phyloP scores from a whole-genome alignment of 2,888 invertebrate species.

The Clusia tigrina region DNA sequence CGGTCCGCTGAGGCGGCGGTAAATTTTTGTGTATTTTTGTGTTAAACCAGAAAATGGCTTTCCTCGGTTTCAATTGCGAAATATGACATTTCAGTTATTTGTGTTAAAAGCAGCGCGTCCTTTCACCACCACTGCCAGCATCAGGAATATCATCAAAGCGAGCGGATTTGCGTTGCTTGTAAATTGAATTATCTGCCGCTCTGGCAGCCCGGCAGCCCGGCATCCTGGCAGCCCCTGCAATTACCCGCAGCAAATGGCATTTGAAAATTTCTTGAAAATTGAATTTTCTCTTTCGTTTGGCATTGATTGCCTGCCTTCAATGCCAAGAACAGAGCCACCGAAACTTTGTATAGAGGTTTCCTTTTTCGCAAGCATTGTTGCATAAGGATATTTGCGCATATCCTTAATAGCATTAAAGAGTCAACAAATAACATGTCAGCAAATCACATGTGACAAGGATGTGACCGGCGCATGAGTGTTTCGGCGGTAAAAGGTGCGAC shows the following conservation, averaged over 20 bases:
- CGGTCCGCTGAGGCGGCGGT: slow-evolving; percentile 33
- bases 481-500: slow-evolving; percentile 16
- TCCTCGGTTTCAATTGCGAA: slow-evolving; percentile 36
- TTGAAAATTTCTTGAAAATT: slow-evolving; percentile 31
- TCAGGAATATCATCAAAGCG: slow-evolving; percentile 37
- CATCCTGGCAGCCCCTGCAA: slow-evolving; percentile 34
- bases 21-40: slow-evolving; percentile 39
- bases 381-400: slow-evolving; percentile 13
- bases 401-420: slow-evolving; percentile 25
- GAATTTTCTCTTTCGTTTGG: slow-evolving; percentile 29
- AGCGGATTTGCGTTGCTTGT: slow-evolving; percentile 35
- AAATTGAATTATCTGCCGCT: slow-evolving; percentile 44
- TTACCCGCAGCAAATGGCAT: slow-evolving; percentile 33
- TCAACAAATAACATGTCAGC: slow-evolving; percentile 21
- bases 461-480: not conserved
- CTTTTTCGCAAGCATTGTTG: slow-evolving; percentile 19
- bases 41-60: slow-evolving; percentile 43
- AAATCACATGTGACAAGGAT: slow-evolving; percentile 11
- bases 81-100: slow-evolving; percentile 26
- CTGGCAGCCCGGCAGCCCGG: slow-evolving; percentile 28
- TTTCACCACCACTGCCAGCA: not conserved
- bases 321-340: slow-evolving; percentile 5
- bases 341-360: slow-evolving; percentile 29
- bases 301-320: not conserved
- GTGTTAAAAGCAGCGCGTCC: not conserved